Base-by-base conservation (phyloP, 2,797 vertebrate genomes). In the Tachyglossus aculeatus region DNA sequence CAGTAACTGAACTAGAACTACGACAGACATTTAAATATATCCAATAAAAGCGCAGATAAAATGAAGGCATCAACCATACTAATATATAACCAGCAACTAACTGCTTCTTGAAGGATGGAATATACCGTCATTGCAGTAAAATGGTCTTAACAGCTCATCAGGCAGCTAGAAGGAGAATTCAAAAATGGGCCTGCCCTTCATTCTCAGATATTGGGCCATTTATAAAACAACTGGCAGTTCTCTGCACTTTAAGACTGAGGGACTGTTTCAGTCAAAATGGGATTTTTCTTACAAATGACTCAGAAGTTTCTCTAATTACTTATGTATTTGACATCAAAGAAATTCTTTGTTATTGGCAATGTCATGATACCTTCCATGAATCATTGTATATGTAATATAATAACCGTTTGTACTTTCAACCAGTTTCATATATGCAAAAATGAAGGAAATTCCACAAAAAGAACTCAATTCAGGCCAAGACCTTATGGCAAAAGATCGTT, bases 1-100 rank as follows among this genome's bases (percentile, higher is more conserved):
- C 58, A 76, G 61, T 80, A 73, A 76, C 62, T 86, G 84, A 80
- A 73, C 71, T 76, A 72, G 71, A 85, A 77, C 61, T 76, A 41
- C 15, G n/a, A 62, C 21, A 44, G 21, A 67, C 16, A 52, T 55
- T 36, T 59, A 58, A 40, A 72, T 83, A 82, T 55, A 32, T 15
- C 31, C 29, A 67, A 32, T 47, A 67, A 86, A 83, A 83, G 29
- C 38, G 52, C 9, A 18, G 53, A 71, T 58, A 66, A 38, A 81
- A 52, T 32, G 34, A 83, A 86, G 44, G 24, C 54, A 44, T 48
- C 68, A 25, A 7, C 19, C 60, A 71, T 0, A 67, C 22, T 59
- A 66, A 71, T 76, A 78, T 77, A 77, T 84, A 83, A 80, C 81
- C 52, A 68, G 33, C 44, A 70, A 61, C 61, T 60, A 71, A 51